Conservation (phyloP, 2,888 invertebrate genomes). For the Epistrophe eligans region DNA sequence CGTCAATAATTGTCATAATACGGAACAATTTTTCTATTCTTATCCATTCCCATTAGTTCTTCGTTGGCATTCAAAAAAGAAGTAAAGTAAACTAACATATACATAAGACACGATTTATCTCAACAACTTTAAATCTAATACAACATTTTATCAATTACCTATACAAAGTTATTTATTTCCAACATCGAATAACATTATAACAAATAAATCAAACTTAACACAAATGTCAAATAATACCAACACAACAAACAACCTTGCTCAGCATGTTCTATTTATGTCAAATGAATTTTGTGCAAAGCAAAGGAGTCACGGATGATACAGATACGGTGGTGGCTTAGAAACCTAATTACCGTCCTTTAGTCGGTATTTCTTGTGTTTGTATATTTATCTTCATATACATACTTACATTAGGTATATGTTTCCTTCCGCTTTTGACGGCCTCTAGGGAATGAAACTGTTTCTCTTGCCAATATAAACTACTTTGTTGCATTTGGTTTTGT, state of each 20-base stretch:
- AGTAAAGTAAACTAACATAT: too few species aligned
- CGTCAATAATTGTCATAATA: too few species aligned
- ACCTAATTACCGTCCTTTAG: slow-evolving; percentile 1
- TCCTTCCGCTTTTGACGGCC: background rate
- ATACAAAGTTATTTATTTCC: too few species aligned
- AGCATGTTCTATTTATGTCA: background rate
- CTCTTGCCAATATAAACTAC: background rate
- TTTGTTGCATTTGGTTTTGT: background rate
- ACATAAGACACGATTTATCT: too few species aligned
- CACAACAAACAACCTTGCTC: background rate
- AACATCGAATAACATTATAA: too few species aligned
- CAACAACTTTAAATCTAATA: too few species aligned
- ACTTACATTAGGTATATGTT: background rate
- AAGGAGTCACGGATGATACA: background rate
- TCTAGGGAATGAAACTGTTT: background rate
- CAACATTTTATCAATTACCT: too few species aligned
- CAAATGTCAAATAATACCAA: background rate
- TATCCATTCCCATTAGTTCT: too few species aligned
- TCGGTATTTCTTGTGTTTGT: background rate
- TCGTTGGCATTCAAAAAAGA: too few species aligned
- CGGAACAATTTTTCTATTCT: too few species aligned
- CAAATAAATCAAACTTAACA: background rate
- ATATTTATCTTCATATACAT: background rate
- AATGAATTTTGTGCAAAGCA: background rate
- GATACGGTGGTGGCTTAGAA: background rate